Conservation (phyloP, 2,888 invertebrate species). For the Helobdella robusta region DNA sequence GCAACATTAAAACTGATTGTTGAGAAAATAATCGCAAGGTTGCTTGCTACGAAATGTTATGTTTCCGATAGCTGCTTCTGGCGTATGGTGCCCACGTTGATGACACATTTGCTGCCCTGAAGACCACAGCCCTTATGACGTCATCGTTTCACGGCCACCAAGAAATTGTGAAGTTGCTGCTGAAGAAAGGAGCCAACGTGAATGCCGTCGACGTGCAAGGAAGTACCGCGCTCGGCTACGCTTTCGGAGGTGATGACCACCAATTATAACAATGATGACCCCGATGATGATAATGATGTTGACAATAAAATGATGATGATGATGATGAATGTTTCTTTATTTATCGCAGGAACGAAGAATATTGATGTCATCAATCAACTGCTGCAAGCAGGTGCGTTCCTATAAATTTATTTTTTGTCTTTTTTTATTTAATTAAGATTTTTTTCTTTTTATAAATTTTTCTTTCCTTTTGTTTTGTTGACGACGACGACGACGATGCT, state of each 20-base stretch:
- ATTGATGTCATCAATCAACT: conserved; percentile 34
- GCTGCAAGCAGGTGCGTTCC: conserved; percentile 26
- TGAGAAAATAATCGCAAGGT: no score
- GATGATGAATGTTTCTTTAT: background rate
- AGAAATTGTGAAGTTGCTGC: conserved; percentile 34
- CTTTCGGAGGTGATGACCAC: conserved; percentile 34
- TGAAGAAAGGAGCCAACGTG: conserved; percentile 34
- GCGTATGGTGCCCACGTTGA: conserved; percentile 33
- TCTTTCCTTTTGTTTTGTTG: no score
- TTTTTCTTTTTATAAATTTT: background rate
- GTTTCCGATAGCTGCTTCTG: conserved; percentile 35
- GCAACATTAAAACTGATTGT: no score
- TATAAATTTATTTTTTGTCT: background rate
- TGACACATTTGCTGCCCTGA: conserved; percentile 34
- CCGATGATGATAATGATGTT: background rate
- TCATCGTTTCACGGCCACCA: conserved; percentile 36
- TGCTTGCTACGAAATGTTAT: no score
- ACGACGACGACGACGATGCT: no score
- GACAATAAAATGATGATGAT: no score
- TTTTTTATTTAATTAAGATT: background rate
- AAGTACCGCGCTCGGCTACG: conserved; percentile 36
- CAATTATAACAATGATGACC: background rate
- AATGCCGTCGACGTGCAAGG: conserved; percentile 34
- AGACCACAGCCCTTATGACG: conserved; percentile 37
- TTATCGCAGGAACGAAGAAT: conserved; percentile 33